Evolutionary conservation across 2,113 vertebrate species (phyloP).

Genomic region (Brachyhypopomus gauderio): DNA sequence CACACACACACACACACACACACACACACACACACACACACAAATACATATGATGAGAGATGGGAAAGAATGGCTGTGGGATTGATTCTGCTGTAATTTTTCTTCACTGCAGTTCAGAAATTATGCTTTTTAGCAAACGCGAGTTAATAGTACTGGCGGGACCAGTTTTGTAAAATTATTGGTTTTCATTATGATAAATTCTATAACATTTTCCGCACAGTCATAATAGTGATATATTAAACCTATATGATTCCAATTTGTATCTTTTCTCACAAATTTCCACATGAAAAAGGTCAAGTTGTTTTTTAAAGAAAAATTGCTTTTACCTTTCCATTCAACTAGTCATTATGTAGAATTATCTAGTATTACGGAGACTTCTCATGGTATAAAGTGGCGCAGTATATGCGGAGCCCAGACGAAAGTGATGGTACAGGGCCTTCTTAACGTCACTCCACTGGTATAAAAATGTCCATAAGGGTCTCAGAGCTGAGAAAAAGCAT

Average conservation of each 20-base stretch:
- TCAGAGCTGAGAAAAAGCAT: not conserved
- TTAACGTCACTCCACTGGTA: not conserved
- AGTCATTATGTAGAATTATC: not conserved
- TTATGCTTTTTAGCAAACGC: constrained; percentile 39
- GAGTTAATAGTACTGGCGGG: constrained; percentile 7
- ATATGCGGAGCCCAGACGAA: not conserved
- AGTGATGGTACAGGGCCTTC: not conserved
- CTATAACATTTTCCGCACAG: not conserved
- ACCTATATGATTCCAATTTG: no score
- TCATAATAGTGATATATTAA: not conserved
- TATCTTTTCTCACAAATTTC: no score
- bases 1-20: constrained; percentile 36
- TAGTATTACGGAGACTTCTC: not conserved
- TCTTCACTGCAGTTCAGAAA: constrained; percentile 31
- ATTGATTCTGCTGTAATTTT: constrained; percentile 57
- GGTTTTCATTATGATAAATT: not conserved
- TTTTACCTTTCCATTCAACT: not conserved
- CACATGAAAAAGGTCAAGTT: not conserved
- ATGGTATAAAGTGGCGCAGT: not conserved
- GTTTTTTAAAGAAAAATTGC: not conserved
- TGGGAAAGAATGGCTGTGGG: constrained; percentile 33
- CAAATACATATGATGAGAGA: constrained; percentile 33
- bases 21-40: constrained; percentile 32
- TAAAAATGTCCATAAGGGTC: not conserved
- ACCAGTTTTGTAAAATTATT: constrained; percentile 15